These are phyloP conservation scores for Lutjanus erythropterus DNA, from an alignment of 2,113 vertebrate genomes.

Conservation along the genomic window DNA sequence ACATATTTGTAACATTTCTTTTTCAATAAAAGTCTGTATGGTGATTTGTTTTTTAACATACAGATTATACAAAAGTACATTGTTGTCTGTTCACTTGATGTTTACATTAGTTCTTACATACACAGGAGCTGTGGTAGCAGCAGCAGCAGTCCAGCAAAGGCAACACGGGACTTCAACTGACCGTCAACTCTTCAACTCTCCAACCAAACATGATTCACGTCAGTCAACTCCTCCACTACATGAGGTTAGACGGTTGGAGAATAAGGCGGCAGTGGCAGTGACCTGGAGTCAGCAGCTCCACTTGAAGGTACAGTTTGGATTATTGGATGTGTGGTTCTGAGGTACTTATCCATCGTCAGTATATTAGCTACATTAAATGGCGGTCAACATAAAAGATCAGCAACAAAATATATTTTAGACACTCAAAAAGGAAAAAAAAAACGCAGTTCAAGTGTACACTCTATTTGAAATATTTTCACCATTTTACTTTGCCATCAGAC, in stretches of 20 bases:
- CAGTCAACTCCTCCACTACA: background rate
- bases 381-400: no score
- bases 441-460: no score
- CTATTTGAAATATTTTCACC: no score
- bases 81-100: conserved; percentile 51
- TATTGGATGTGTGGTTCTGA: no score
- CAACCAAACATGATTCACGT: conserved; percentile 24
- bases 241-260: conserved; percentile 39
- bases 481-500: no score
- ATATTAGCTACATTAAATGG: no score
- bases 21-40: conserved; percentile 89
- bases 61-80: conserved; percentile 73
- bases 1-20: conserved; percentile 85
- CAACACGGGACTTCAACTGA: conserved; percentile 60
- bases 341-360: no score
- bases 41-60: conserved; percentile 81
- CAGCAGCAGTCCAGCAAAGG: conserved; percentile 87
- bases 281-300: conserved; percentile 52
- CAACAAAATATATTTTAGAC: no score
- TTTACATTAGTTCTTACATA: conserved; percentile 77
- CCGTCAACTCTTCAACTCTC: conserved; percentile 26
- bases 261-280: background rate
- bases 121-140: conserved; percentile 85
- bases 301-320: no score
- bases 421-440: no score